Evolutionary conservation across 2,797 vertebrate species (phyloP), one percentile per base, ranked within the genome.

Genomic region (Limosa lapponica): DNA sequence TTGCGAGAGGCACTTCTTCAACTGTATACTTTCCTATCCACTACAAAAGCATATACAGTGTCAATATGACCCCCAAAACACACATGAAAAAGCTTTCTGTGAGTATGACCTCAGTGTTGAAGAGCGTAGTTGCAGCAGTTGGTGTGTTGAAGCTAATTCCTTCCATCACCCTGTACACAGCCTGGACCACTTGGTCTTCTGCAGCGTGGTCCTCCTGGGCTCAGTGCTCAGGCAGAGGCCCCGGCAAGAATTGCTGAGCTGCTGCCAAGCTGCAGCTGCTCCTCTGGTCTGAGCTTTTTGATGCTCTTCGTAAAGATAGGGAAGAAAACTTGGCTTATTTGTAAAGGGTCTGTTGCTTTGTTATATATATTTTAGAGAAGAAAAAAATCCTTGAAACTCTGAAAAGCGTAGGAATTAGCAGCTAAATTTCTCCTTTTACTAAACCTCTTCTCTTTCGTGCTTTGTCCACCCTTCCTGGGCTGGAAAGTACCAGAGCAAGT

Each of bases 121-220:
- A 74, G 16, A 55, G 8, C 5, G 0, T 28, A n/a, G 39, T 32
- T 89, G 17, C 23, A 72, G 66, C n/a, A 72, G 41, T 46, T 0
- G 0, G 4, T 2, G 1, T 59, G 39, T 71, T 66, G 75, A 59
- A 83, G 49, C 15, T 59, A 37, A n/a, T 91, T 41, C 27, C 1
- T 0, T 22, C 43, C 11, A 15, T 65, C 49, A 4, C 6, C 12
- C 11, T 0, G 1, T 36, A 37, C 16, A 20, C 72, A 51, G 12
- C 41, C 28, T 75, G 67, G 51, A 27, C 36, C 16, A 8, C 64
- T 54, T 39, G 8, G 36, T 52, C 28, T 24, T 81, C 32, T 67
- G 73, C 17, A 16, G 1, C 12, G 7, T 18, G 25, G 25, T 55
- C 12, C 24, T 77, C 13, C 14, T 0, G 1, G 67, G 41, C 34